These are phyloP conservation scores for Germaria angustata DNA, from an alignment of 2,888 invertebrate species.

Conservation along the genomic window DNA sequence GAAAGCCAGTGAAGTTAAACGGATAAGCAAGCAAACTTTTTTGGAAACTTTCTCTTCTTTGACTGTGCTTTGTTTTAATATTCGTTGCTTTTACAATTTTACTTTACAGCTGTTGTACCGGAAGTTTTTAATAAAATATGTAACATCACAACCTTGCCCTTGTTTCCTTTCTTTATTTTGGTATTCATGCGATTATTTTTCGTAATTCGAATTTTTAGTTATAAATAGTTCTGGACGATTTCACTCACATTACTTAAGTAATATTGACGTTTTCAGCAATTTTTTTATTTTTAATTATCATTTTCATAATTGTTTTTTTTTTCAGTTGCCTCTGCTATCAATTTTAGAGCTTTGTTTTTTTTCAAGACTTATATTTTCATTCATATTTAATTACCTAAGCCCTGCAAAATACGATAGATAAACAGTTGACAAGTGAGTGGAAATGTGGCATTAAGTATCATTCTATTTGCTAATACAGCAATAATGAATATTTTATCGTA, in stretches of 20 bases:
- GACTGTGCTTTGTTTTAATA: neutral
- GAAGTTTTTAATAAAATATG: conserved; percentile 46
- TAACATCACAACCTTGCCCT: conserved; percentile 53
- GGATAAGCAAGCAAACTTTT: neutral
- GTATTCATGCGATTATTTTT: conserved; percentile 22
- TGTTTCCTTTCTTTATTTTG: conserved; percentile 30
- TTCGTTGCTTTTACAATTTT: neutral
- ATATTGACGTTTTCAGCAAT: neutral
- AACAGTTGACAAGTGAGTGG: neutral
- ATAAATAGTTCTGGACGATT: conserved; percentile 40
- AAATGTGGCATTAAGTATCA: neutral
- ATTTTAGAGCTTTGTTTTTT: conserved; percentile 8
- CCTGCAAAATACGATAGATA: neutral
- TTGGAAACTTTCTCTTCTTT: too few relatives aligned
- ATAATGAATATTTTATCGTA: neutral
- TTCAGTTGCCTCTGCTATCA: conserved; percentile 11
- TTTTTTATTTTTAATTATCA: conserved; percentile 1
- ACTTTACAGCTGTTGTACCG: conserved; percentile 23
- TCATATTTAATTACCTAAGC: conserved; percentile 56
- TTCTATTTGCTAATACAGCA: neutral
- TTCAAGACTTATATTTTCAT: conserved; percentile 33
- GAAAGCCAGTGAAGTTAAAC: neutral
- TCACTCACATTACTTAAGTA: conserved; percentile 32
- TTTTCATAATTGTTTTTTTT: conserved; percentile 4
- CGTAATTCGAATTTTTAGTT: conserved; percentile 30